Base-by-base conservation (phyloP, 2,113 vertebrate species). In the Pao palembangensis region DNA sequence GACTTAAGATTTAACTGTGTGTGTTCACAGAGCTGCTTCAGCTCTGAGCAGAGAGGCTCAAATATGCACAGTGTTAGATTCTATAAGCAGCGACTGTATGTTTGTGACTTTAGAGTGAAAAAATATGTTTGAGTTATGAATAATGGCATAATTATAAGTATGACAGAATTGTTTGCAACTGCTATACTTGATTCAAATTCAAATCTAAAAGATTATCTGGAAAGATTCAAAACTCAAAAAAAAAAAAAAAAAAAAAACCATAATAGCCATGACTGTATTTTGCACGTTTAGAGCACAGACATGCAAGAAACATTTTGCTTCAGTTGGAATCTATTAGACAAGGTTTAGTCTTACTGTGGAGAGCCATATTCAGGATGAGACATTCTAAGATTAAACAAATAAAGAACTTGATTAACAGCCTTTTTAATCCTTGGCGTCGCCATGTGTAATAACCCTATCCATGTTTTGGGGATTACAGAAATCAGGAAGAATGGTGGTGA, bases 1-100 rank as follows among this genome's bases (percentile, higher is more conserved):
- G 51, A 50, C 10, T 42, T 68, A 61, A 63, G 54, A 44, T 71
- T 79, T 61, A 71, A 63, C 58, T 72, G 74, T 69, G 48, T 68
- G 56, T 42, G 52, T 58, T 72, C 67, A 63, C 55, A 64, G 53
- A 51, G 48, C 23, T 31, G 55, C 43, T 55, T 65, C 52, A 58
- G 64, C 21, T 23, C 21, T 23, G 21, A 23, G 2, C 3, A 23
- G 2, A 23, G 21, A 23, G 21, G 21, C 21, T 23, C 21, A 23
- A 23, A 23, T 31, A 31, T 6, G 28, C 25, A 28, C 25, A 28
- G 25, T 28, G 25, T 28, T 28, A 28, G 25, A 28, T 28, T 6
- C 25, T 28, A 6, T 2, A n/a, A 28, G 25, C 28, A 31, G 28
- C 1, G 28, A 5, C 28, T 31, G 23, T 53, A 57, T 59, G 46